Evolutionary conservation across 2,888 invertebrate species (phyloP).

Genomic region (Uropetala carovei): DNA sequence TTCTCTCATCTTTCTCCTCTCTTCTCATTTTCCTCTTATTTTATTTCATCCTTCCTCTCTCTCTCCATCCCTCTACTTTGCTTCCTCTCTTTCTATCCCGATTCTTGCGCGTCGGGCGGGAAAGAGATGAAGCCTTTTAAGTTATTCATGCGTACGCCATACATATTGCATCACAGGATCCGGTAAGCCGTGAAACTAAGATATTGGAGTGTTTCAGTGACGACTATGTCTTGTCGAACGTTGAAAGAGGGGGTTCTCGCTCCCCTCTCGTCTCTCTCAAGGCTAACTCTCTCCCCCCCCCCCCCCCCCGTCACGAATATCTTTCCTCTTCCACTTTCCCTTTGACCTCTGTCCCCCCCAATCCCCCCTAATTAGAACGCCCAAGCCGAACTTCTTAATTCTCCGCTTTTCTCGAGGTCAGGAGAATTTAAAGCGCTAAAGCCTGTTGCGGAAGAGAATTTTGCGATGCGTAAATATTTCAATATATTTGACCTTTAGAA

Average conservation of each 20-base stretch:
- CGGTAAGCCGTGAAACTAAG: conserved; percentile 54
- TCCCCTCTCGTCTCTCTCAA: neutral
- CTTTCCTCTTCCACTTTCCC: too few species aligned
- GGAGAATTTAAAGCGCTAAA: too few species aligned
- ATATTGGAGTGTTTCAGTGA: conserved; percentile 31
- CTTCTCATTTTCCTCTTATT: neutral
- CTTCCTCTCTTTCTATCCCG: neutral
- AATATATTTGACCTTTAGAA: too few species aligned
- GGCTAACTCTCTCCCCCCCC: too few species aligned
- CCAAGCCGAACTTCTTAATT: too few species aligned
- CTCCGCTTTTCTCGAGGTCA: too few species aligned
- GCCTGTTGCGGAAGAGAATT: too few species aligned
- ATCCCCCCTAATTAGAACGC: too few species aligned
- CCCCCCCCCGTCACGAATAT: too few species aligned
- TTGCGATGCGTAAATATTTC: too few species aligned
- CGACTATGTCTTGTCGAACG: conserved; percentile 26
- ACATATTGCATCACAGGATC: conserved; percentile 44
- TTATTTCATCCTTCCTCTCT: neutral
- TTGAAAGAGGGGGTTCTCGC: neutral
- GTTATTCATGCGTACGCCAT: conserved; percentile 38
- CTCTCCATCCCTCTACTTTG: too few species aligned
- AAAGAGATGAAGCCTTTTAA: neutral
- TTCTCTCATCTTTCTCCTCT: neutral
- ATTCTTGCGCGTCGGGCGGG: neutral
- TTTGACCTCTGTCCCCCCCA: too few species aligned